Conservation (phyloP, 2,797 vertebrate genomes). For the Peromyscus melanophrys region DNA sequence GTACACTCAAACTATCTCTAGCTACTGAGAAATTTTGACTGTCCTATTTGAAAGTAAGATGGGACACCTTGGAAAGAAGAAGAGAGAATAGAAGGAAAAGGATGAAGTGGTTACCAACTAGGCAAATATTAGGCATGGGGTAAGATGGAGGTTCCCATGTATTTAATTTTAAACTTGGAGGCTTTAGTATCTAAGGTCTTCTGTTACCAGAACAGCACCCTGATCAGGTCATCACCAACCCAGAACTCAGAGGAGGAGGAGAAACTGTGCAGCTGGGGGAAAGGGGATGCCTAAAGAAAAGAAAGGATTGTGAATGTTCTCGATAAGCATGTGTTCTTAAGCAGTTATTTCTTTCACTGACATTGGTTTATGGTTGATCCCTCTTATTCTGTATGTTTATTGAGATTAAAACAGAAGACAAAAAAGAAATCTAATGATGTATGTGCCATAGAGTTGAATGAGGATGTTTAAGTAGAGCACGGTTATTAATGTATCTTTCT, state of each 20-base stretch:
- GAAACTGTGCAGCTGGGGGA: not conserved
- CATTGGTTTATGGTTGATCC: not conserved
- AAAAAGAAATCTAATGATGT: not conserved
- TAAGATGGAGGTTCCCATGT: not conserved
- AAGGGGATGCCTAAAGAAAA: not conserved
- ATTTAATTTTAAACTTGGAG: slow-evolving; percentile 41
- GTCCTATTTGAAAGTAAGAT: not conserved
- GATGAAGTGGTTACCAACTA: not conserved
- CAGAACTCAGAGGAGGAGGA: not conserved
- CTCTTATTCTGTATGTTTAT: not conserved
- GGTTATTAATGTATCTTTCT: slow-evolving; percentile 35
- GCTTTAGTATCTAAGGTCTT: not conserved
- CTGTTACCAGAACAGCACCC: not conserved
- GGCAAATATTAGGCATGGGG: not conserved
- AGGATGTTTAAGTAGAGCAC: not conserved
- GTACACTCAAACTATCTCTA: not conserved
- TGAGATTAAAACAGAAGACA: not conserved
- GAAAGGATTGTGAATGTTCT: not conserved
- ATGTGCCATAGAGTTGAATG: not conserved
- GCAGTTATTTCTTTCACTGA: not conserved
- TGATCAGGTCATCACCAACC: not conserved
- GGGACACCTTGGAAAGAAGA: not conserved
- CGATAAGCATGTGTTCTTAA: not conserved
- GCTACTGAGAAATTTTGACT: not conserved
- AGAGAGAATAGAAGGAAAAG: not conserved